Evolutionary conservation across 2,888 invertebrate species (phyloP).

Genomic region (Idaea straminata): DNA sequence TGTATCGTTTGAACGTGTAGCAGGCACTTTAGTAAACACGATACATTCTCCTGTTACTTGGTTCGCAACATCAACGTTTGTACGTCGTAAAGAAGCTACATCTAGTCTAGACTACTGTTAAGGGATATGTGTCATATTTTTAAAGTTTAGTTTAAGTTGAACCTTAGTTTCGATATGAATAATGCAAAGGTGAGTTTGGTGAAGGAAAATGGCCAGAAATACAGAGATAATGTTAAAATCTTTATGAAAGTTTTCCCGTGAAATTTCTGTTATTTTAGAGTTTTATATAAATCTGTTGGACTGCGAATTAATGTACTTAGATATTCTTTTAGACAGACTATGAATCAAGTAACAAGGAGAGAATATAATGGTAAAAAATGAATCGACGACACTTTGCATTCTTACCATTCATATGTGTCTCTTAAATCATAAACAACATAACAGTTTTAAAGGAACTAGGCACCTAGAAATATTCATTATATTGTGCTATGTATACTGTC

Average conservation of each 20-base stretch:
- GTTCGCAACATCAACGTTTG: neutral
- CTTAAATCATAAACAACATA: too few relatives aligned
- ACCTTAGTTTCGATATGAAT: neutral
- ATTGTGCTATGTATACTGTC: too few relatives aligned
- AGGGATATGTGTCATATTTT: neutral
- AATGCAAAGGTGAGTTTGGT: neutral
- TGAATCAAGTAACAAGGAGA: neutral
- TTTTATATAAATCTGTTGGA: neutral
- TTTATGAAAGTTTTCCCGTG: neutral
- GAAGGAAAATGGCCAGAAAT: neutral
- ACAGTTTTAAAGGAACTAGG: too few relatives aligned
- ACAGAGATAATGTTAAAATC: neutral
- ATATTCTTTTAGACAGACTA: neutral
- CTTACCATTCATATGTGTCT: too few relatives aligned
- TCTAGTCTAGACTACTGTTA: slow-evolving; percentile 1
- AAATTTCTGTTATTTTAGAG: neutral
- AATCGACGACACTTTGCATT: too few relatives aligned
- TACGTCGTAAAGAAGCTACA: neutral
- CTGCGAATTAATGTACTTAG: neutral
- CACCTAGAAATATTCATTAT: too few relatives aligned
- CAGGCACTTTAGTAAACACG: neutral
- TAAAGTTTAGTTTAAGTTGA: neutral
- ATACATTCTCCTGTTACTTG: neutral
- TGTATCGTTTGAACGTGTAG: neutral
- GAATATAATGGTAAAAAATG: neutral